Evolutionary conservation across 1,140 invertebrate species (phyloP).

Genomic region (Microplitis demolitor): DNA sequence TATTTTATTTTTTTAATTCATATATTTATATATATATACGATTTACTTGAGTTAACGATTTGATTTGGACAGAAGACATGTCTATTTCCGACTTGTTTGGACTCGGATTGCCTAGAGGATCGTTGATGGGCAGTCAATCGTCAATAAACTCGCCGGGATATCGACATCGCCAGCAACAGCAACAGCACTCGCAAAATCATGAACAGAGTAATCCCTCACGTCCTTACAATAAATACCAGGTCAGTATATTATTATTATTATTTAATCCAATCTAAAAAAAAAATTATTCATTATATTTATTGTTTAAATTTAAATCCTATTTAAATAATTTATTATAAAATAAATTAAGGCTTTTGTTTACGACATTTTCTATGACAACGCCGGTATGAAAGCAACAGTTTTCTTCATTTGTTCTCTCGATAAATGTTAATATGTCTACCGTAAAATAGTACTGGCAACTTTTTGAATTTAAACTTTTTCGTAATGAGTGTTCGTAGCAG

Average conservation of each 20-base stretch:
- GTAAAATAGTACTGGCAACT: conserved; percentile 15
- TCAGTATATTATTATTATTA: conserved; percentile 14
- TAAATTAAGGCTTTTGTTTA: neutral
- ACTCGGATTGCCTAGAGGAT: conserved; percentile 60
- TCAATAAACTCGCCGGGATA: conserved; percentile 37
- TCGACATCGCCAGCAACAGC: conserved; percentile 38
- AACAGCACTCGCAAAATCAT: conserved; percentile 15
- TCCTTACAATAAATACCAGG: conserved; percentile 39
- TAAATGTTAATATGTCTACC: neutral
- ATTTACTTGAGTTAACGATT: neutral
- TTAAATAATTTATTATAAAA: neutral
- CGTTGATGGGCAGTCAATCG: conserved; percentile 52
- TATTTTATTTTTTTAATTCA: conserved; percentile 1
- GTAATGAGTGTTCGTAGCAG: too few relatives aligned
- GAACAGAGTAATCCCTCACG: conserved; percentile 37
- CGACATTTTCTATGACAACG: neutral
- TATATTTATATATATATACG: neutral
- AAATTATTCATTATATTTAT: neutral
- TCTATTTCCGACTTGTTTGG: conserved; percentile 64
- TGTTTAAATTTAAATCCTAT: conserved; percentile 2
- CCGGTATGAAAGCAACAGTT: conserved; percentile 18
- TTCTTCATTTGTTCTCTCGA: neutral
- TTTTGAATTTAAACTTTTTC: conserved; percentile 31
- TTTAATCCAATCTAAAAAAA: neutral
- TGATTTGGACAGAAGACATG: conserved; percentile 45